Base-by-base conservation (phyloP, 2,113 vertebrate species). In the Pachyramphus minor region DNA sequence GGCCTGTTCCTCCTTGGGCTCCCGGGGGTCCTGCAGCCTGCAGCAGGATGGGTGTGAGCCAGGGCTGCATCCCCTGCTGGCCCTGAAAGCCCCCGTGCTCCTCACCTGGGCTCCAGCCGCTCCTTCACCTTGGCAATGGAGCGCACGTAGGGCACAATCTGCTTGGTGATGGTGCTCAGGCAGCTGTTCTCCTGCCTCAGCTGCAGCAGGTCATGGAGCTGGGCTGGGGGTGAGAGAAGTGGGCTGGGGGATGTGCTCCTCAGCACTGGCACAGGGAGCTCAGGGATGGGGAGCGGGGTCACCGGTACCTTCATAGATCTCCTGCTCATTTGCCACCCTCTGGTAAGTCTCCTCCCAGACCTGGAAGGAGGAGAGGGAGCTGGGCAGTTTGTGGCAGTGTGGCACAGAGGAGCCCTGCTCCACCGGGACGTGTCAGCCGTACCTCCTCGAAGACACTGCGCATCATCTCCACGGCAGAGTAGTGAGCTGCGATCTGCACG, bases 41-140 rank as follows among this genome's bases (percentile, higher is more conserved):
- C 0, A 5, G 72, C 0, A 0, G 88, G 41, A 84, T 0, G 3
- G 15, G 21, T 2, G 3, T 60, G 67, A 90, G 67, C 11, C 24
- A 31, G 0, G 0, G 41, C 41, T 2, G 0, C 0, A 5, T 39
- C 11, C 9, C 62, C 42, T 7, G 53, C 33, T 0, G 1, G 27
- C 71, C 63, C 72, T 10, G 0, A 52, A 41, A 62, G 33, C 11
- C 4, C 53, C 15, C 2, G 0, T 0, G 1, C 17, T 14, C 49
- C 97, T 96, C 94, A 99, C 99, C 99, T 99, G 96, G 99, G 99
- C 96, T 99, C 99, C 41, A 99, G 98, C 8, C 98, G 96, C 95
- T 99, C 99, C 95, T 99, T 99, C 91, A 99, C 99, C 94, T 99
- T 99, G 90, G 99, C 98, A 1, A 99, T 99, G 85, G 99, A 99